Base-by-base conservation (phyloP, 1,140 invertebrate genomes). In the Drosophila ohnishii region DNA sequence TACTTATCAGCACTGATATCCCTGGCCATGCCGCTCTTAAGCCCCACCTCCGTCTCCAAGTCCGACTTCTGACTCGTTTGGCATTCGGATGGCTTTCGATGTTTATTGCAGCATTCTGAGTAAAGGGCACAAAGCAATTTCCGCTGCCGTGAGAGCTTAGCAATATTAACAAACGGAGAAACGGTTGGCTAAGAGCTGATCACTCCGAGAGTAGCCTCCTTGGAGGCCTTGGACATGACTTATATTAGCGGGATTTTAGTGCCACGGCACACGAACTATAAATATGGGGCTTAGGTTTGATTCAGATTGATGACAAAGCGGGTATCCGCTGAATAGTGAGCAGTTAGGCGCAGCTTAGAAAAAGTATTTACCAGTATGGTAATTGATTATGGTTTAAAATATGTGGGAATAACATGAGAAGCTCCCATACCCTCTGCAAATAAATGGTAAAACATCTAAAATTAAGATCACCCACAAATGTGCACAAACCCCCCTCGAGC, bases 81-180 rank as follows among this genome's bases (percentile, higher is more conserved):
- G 83, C 83, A 87, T 86, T 85, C 82, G 82, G 78, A 85, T 75
- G 82, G 81, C 82, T 86, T 87, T 86, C 83, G 75, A 86, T 86
- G 83, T 87, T 86, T 86, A 87, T 87, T 86, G 83, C 83, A 87
- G 71, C 79, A 87, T 86, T 86, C 73, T 71, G 79, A 83, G 83
- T 86, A 80, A 82, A 86, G 87, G 83, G 79, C 83, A 86, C 84
- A 86, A 87, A 83, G 84, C 83, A 86, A 86, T 86, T 86, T 86
- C 83, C 83, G 83, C 71, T 86, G 58, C 82, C 82, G 83, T 87
- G 84, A 83, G 79, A 86, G 83, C 83, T 87, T 87, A 87, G 83
- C 75, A 79, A 79, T 86, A 86, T 86, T 87, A 86, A 70, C 79
- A 70, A 63, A 76, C 71, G 74, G 22, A 22, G 66, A 14, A 70